Evolutionary conservation across 2,888 invertebrate species (phyloP), one percentile per base, ranked within the genome.

Genomic region (Chrysolina americana): DNA sequence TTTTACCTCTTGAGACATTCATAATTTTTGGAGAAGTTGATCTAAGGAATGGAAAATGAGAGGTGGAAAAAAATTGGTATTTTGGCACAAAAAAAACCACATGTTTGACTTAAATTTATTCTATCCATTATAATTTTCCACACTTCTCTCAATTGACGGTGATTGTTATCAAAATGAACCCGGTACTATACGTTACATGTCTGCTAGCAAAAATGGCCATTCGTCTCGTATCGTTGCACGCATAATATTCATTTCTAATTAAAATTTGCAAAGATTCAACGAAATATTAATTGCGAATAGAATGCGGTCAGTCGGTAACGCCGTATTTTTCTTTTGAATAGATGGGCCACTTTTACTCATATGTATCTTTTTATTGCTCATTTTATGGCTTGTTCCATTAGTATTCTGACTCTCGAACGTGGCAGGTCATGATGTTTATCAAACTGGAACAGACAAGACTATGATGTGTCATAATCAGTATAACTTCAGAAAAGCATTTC

Each of bases 321-420:
- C 36, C 28, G 15, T 28, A 28, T 36, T 59, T 59, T 36, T 59
- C 6, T n/a, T 47, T 59, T 36, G 15, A 11, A 23, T 36, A n/a
- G 59, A 28, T 36, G 59, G 28, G 13, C 15, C 36, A 59, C 59
- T 59, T 59, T 59, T 59, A 36, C 59, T 59, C 36, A n/a, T 59
- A 36, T 17, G 59, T 5, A 6, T 36, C 8, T 53, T 56, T 59
- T 59, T 36, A 59, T 36, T 59, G 36, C 28, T 59, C 23, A 0
- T 59, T 59, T 59, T 59, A 59, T 59, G n/a, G 59, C 59, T 59
- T 21, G 53, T 19, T 19, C 21, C 28, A 59, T 28, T n/a, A 59
- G 10, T 28, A 28, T 17, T 59, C 59, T 36, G 23, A 59, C 59
- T 59, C 36, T 59, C 59, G 28, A 59, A 19, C 19, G 21, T 53